Percentiles rank a stretch among this genome's conserved stretches.
Evolutionary conservation across 2,113 vertebrate species (phyloP).

Genomic region (Phycodurus eques): DNA sequence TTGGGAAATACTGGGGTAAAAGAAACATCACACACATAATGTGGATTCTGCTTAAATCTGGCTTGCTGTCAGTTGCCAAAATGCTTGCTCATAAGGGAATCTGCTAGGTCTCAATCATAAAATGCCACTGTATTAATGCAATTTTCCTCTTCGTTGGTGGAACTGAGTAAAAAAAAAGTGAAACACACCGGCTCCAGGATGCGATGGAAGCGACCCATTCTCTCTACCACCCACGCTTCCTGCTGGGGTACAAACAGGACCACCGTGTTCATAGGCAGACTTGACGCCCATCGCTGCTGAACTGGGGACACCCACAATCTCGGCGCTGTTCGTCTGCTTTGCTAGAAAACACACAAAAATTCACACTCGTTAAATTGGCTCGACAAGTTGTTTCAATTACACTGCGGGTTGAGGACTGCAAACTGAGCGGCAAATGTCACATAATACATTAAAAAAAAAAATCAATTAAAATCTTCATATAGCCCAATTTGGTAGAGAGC

Average conservation of each 20-base stretch:
- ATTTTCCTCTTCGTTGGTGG: background rate
- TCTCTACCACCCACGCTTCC: constrained; percentile 97
- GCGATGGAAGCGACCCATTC: constrained; percentile 93
- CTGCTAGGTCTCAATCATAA: too few species aligned
- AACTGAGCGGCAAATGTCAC: background rate
- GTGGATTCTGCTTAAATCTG: too few species aligned
- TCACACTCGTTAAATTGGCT: too few species aligned
- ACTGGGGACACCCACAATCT: constrained; percentile 57
- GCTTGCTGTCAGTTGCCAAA: too few species aligned
- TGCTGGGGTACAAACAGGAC: constrained; percentile 95
- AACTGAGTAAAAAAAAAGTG: background rate
- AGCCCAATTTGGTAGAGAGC: background rate
- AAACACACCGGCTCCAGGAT: constrained; percentile 86
- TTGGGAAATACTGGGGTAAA: too few species aligned
- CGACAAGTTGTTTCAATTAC: too few species aligned
- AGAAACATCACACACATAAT: too few species aligned
- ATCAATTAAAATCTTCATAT: background rate
- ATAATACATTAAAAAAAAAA: background rate
- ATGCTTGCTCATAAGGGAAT: too few species aligned
- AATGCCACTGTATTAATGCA: background rate
- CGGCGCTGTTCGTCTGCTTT: constrained; percentile 47
- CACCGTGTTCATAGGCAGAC: constrained; percentile 87
- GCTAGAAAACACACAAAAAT: constrained; percentile 42
- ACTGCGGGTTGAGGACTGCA: background rate
- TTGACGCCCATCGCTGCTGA: constrained; percentile 78